Percentiles rank a stretch among this genome's conserved stretches.
Conservation (phyloP, 2,113 vertebrate genomes). For the Vulpes ferrilata region DNA sequence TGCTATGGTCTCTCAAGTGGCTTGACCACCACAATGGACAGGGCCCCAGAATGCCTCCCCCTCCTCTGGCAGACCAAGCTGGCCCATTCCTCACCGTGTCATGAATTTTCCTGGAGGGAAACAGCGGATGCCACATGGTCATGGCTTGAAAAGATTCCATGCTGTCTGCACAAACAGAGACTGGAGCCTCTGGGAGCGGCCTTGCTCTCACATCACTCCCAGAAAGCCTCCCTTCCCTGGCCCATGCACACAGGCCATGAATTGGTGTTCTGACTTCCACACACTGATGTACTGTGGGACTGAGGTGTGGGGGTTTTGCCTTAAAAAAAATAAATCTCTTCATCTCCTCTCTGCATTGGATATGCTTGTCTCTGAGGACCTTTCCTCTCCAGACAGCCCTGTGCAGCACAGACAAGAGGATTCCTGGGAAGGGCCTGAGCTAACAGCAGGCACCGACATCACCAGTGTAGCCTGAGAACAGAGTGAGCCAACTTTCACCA, state of each 20-base stretch:
- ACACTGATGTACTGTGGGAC: constrained; percentile 71
- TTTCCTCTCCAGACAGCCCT: constrained; percentile 30
- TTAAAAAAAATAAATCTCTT: constrained; percentile 54
- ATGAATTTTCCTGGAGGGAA: constrained; percentile 72
- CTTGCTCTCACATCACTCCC: constrained; percentile 1
- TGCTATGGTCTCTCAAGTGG: neutral
- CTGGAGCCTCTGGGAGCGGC: constrained; percentile 62
- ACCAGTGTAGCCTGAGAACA: neutral
- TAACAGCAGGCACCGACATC: neutral
- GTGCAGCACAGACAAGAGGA: neutral
- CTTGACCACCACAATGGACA: neutral
- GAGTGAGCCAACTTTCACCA: neutral
- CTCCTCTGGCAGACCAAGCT: neutral
- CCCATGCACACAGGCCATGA: neutral
- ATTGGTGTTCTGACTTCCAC: constrained; percentile 42
- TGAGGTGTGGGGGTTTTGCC: constrained; percentile 62
- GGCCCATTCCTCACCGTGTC: constrained; percentile 35
- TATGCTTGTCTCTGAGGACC: constrained; percentile 27
- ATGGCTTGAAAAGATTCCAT: constrained; percentile 72
- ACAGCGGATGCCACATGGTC: constrained; percentile 14
- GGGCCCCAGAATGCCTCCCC: neutral
- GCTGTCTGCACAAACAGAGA: constrained; percentile 75
- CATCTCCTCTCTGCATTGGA: constrained; percentile 48
- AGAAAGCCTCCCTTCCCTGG: constrained; percentile 39
- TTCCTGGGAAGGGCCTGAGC: neutral